phyloP scores from a whole-genome alignment of 2,888 invertebrate genomes.

The Drosophila mercatorum region DNA sequence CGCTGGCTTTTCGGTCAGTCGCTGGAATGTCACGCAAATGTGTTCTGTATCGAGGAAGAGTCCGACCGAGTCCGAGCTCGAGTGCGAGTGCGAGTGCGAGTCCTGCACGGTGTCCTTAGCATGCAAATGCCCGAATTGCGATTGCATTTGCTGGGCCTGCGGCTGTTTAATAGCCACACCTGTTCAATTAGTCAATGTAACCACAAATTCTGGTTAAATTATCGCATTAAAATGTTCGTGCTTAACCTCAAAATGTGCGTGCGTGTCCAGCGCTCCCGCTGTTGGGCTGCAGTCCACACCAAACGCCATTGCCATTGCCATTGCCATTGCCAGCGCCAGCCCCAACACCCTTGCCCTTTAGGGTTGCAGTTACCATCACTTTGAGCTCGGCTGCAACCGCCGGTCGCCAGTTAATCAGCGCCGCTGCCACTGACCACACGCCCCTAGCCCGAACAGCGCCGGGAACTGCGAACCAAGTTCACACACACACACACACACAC shows the following conservation, averaged over 20 bases:
- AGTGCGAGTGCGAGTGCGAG: constrained; percentile 8
- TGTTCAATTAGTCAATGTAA: constrained; percentile 84
- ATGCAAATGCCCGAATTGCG: constrained; percentile 61
- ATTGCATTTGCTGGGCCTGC: constrained; percentile 67
- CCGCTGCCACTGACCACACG: constrained; percentile 49
- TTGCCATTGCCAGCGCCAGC: constrained; percentile 1
- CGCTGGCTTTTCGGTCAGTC: constrained; percentile 61
- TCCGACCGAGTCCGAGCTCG: background rate
- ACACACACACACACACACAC: background rate
- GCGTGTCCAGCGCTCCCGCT: constrained; percentile 58
- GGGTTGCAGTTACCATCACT: constrained; percentile 46
- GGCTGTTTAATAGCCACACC: constrained; percentile 83
- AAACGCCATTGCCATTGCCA: constrained; percentile 3
- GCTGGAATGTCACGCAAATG: constrained; percentile 75
- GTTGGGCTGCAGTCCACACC: constrained; percentile 32
- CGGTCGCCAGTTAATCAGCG: constrained; percentile 78
- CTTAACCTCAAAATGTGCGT: constrained; percentile 82
- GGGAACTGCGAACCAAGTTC: constrained; percentile 3
- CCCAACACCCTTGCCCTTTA: constrained; percentile 7
- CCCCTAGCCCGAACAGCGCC: constrained; percentile 55
- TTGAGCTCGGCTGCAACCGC: constrained; percentile 69
- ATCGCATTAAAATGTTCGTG: constrained; percentile 84
- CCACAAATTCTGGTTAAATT: constrained; percentile 84
- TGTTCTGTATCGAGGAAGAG: constrained; percentile 19
- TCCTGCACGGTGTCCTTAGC: constrained; percentile 43